Evolutionary conservation across 2,888 invertebrate genomes (phyloP), one percentile per base, ranked within the genome.

Genomic region (Hypercompe scribonia): DNA sequence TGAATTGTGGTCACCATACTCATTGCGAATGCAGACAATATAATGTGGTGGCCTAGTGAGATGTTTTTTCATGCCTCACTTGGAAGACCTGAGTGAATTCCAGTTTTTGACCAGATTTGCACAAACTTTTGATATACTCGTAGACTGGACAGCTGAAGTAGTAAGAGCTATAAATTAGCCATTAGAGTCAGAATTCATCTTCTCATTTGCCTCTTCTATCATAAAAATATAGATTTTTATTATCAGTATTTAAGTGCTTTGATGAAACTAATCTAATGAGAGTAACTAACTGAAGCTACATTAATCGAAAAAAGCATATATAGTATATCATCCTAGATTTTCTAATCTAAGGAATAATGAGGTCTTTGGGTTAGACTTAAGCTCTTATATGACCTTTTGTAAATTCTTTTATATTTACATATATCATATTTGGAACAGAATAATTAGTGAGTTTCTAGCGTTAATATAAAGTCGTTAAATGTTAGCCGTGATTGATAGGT

Each of bases 371-470:
- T 58, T 58, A 13, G 15, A 13, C 28, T 58, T 4, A 2, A 3
- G 28, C n/a, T 8, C 18, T 58, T 4, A 15, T 31, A 2, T 31
- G 31, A 61, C 18, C 18, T 31, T 15, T 61, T 61, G 18, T 61
- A 2, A 61, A 61, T 31, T 3, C 61, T 13, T n/a, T 10, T 54
- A 54, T 50, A 50, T 21, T 3, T 42, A 46, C 21, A 46, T 46
- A 46, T 11, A 46, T 21, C 8, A 24, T 50, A 50, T 50, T 24
- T 24, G 21, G 24, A 50, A 24, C 50, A 1, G 50, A 24, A 50
- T 50, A 24, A 50, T 24, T 7, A 7, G 42, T 18, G 34, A 73
- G 70, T 65, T 78, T 66, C n/a, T 28, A 68, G n/a, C 58, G n/a
- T 36, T 8, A 58, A 36, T 42, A 69, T 69, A 42, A 69, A 31